Evolutionary conservation across 2,113 vertebrate species (phyloP), one percentile per base, ranked within the genome.

Genomic region (Pollachius pollachius): DNA sequence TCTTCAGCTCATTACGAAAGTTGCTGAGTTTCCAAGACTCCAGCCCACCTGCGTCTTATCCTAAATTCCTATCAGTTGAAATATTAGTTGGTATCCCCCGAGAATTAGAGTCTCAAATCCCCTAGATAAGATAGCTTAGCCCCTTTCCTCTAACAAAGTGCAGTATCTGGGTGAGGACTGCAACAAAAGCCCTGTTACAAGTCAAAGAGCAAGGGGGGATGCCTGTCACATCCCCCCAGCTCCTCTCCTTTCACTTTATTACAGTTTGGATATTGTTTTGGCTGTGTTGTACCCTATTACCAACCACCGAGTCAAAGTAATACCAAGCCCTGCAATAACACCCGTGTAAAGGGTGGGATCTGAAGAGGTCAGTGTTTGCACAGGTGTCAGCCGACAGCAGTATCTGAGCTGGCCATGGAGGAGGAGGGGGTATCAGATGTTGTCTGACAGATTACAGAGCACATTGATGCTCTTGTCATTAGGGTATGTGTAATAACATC

Each of bases 341-440:
- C 60, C 30, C 54, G 62, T 79, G 80, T 81, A 73, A 72, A 74
- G 41, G 52, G 80, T 77, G 25, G 65, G 58, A 61, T 68, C 9
- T 58, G 72, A 76, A 52, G 71, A 59, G 74, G 72, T 65, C 71
- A 65, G 52, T 91, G 87, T 92, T 93, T 70, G 84, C 81, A 79
- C 88, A 92, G 90, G 81, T 89, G 88, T 81, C n/a, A 64, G 84
- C 66, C 62, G 71, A 65, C 73, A 65, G 71, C 63, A 71, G 72
- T 71, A 72, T 15, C 69, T 54, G 70, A 65, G 27, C 59, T 58
- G 63, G 23, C 7, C 1, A 63, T n/a, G 73, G 65, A 74, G 78
- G 67, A 18, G 62, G 66, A 58, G 27, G 71, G 74, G 79, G 82
- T 85, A 80, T 87, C 70, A 2, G 66, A 71, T 89, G 75, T 84